phyloP scores from a whole-genome alignment of 1,140 invertebrate species.

The Lasioglossum baleicum region DNA sequence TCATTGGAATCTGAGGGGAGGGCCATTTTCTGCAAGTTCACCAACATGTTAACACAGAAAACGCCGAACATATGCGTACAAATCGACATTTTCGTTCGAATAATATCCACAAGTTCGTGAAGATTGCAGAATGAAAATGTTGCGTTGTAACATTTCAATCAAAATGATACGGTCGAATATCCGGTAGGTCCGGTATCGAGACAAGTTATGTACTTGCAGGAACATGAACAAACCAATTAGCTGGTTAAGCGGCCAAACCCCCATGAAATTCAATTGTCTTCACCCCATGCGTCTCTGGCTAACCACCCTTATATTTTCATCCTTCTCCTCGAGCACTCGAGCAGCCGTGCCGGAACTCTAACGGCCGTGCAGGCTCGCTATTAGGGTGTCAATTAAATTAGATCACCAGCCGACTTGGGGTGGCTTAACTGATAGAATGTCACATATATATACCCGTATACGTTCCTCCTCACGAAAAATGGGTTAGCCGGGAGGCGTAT shows the following conservation, averaged over 20 bases:
- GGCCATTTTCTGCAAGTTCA: too few species aligned
- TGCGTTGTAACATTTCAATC: not conserved
- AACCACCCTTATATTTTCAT: constrained; percentile 78
- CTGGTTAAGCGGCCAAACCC: constrained; percentile 77
- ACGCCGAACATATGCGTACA: too few species aligned
- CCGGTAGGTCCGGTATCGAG: constrained; percentile 3
- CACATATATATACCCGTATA: constrained; percentile 35
- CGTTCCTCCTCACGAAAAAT: constrained; percentile 23
- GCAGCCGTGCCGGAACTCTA: constrained; percentile 61
- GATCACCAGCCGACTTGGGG: constrained; percentile 60
- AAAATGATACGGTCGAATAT: not conserved
- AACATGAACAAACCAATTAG: constrained; percentile 78
- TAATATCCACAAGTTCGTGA: too few species aligned
- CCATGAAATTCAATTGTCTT: constrained; percentile 80
- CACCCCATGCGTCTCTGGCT: constrained; percentile 72
- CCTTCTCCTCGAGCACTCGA: constrained; percentile 55
- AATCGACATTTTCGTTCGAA: too few species aligned
- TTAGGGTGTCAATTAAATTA: constrained; percentile 79
- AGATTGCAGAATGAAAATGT: not conserved
- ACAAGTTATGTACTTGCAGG: constrained; percentile 67
- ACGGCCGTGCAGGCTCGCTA: constrained; percentile 69
- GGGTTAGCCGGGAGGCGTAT: constrained; percentile 13
- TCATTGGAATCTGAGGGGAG: too few species aligned
- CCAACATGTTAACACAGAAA: too few species aligned
- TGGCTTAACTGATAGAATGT: constrained; percentile 64